Percentiles rank a stretch among this genome's conserved stretches.
phyloP scores from a whole-genome alignment of 2,888 invertebrate species.

The Hypercompe scribonia region DNA sequence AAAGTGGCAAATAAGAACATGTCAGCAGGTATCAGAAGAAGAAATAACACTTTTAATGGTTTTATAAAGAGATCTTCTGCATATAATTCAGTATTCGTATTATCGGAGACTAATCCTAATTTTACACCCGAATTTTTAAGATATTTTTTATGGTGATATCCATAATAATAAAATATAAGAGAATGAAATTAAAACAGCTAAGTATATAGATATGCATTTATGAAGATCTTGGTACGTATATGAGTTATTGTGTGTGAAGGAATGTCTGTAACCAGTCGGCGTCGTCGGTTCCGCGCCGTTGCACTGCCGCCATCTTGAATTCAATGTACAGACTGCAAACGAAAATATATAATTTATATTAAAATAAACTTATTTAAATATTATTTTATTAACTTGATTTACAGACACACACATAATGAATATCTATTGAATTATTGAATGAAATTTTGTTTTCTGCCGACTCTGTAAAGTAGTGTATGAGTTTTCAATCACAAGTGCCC shows the following conservation, averaged over 20 bases:
- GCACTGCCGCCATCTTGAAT: slow-evolving; percentile 72
- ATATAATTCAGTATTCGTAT: neutral
- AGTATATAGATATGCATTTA: slow-evolving; percentile 2
- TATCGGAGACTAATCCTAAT: neutral
- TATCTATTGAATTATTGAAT: neutral
- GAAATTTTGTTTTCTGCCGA: neutral
- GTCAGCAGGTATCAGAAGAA: neutral
- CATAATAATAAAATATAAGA: neutral
- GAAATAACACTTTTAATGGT: neutral
- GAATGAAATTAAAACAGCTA: neutral
- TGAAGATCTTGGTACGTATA: slow-evolving; percentile 31
- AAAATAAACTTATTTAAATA: neutral
- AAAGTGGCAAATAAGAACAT: neutral
- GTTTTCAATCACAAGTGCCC: too few relatives aligned
- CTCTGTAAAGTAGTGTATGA: too few relatives aligned
- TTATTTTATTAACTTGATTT: neutral
- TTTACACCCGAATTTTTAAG: neutral
- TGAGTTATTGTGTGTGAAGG: slow-evolving; percentile 31
- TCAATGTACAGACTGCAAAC: slow-evolving; percentile 60
- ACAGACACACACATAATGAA: neutral
- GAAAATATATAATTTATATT: neutral
- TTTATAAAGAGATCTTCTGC: neutral
- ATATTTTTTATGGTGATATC: neutral
- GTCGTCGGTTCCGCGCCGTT: slow-evolving; percentile 66
- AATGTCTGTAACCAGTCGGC: slow-evolving; percentile 52